Conservation (phyloP, 1,140 invertebrate genomes). For the Drosophila mojavensis region DNA sequence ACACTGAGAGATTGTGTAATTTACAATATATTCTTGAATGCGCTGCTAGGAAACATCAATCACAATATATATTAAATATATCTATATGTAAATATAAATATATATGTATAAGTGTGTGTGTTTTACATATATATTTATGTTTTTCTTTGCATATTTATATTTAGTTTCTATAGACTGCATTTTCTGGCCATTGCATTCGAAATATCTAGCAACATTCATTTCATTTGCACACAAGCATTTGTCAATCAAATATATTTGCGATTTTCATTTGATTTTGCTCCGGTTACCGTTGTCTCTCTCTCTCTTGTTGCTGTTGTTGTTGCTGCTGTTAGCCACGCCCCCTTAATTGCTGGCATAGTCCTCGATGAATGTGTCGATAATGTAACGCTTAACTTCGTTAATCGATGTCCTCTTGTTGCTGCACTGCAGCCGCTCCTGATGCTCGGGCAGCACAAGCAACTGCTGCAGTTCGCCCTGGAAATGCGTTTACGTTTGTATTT, state of each 20-base stretch:
- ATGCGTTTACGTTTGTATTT: slow-evolving; percentile 3
- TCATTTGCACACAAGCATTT: slow-evolving; percentile 26
- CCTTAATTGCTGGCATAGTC: slow-evolving; percentile 75
- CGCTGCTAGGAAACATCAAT: slow-evolving; percentile 71
- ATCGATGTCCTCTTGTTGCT: slow-evolving; percentile 79
- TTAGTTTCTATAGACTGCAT: slow-evolving; percentile 22
- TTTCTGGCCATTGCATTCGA: slow-evolving; percentile 5
- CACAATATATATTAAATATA: slow-evolving; percentile 59
- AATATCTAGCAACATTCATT: slow-evolving; percentile 35
- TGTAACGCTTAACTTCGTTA: slow-evolving; percentile 83
- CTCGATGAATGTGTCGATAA: slow-evolving; percentile 83
- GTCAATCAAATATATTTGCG: slow-evolving; percentile 29
- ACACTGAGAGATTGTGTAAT: slow-evolving; percentile 24
- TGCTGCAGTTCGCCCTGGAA: slow-evolving; percentile 79
- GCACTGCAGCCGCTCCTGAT: slow-evolving; percentile 80
- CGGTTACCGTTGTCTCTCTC: slow-evolving; percentile 8
- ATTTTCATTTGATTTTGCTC: slow-evolving; percentile 55
- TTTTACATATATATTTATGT: slow-evolving; percentile 29
- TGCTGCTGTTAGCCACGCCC: slow-evolving; percentile 33
- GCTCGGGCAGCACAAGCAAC: slow-evolving; percentile 73
- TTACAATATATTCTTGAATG: slow-evolving; percentile 46
- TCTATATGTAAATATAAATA: slow-evolving; percentile 15
- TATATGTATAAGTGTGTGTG: too few species aligned
- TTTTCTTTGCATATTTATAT: slow-evolving; percentile 31
- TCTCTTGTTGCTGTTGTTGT: slow-evolving; percentile 2